Evolutionary conservation across 2,797 vertebrate species (phyloP), one percentile per base, ranked within the genome.

Genomic region (Poeciliopsis infans): DNA sequence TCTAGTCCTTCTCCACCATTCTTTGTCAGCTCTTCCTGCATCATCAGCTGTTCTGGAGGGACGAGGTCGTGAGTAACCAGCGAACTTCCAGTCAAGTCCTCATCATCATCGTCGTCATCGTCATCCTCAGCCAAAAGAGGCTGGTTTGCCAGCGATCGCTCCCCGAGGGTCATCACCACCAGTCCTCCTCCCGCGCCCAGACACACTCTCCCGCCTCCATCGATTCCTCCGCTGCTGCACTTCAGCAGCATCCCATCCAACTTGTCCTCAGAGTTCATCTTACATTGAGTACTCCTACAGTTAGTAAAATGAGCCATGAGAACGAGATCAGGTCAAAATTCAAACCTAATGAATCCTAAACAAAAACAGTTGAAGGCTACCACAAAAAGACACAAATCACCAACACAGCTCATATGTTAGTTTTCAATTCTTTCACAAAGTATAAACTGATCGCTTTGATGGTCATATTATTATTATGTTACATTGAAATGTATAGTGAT

Each of bases 181-280:
- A 96, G 86, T 90, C 96, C 93, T 90, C 95, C 93, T 33, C 90
- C 87, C 0, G 82, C 25, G 5, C 87, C 83, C 80, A 94, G 79
- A 86, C 96, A 93, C 78, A 94, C 87, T 94, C 89, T 84, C 57
- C 92, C 94, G 70, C 93, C 89, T 76, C 89, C 94, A 20, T 95
- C 93, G 5, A 94, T 88, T 87, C 96, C 96, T 92, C 96, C 96
- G 85, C 97, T 95, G 96, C 97, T 96, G 96, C 97, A 98, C 96
- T 98, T 99, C 93, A 99, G 96, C 96, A 99, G 97, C 94, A 99
- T 97, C 87, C 97, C 97, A 93, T 98, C 97, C 93, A 99, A 94
- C 94, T 98, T 99, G 95, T 98, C 97, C 94, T 98, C 98, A 94
- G 97, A 95, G 95, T 99, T 99, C 98, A 99, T 99, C 95, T 96